A percentile compares a stretch with the other conserved stretches of the same genome.
Conservation (phyloP, 1,140 invertebrate species). For the Araneus ventricosus region DNA sequence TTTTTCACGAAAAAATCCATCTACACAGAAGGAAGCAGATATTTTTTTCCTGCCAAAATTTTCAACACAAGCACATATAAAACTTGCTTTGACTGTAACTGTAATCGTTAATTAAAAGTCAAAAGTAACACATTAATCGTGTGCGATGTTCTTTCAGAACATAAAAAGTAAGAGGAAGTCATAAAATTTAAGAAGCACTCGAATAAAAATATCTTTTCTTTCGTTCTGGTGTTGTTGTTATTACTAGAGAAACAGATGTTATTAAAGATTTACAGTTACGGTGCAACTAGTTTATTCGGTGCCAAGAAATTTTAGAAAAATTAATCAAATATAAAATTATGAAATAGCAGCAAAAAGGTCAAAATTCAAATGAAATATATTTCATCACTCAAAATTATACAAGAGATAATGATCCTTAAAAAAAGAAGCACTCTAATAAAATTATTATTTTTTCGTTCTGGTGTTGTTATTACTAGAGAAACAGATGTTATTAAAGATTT, state of each 20-base stretch:
- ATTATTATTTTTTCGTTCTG: not conserved
- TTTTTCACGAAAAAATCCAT: slow-evolving; percentile 7
- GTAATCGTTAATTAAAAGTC: not conserved
- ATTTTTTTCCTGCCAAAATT: not conserved
- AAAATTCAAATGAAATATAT: too few species aligned
- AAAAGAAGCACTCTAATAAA: not conserved
- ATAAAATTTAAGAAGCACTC: not conserved
- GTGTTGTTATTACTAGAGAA: not conserved
- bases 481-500: not conserved
- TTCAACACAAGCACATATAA: not conserved
- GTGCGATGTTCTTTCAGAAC: not conserved
- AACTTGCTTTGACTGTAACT: not conserved
- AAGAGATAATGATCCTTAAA: too few species aligned
- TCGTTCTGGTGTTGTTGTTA: not conserved
- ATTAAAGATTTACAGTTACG: not conserved
- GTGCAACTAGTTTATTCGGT: too few species aligned
- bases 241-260: not conserved
- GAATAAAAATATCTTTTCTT: not conserved
- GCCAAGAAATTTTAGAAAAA: too few species aligned
- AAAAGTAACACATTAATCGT: not conserved
- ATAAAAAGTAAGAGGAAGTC: not conserved
- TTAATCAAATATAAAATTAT: too few species aligned
- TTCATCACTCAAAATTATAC: too few species aligned
- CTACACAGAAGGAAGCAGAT: not conserved
- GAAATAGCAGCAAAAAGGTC: too few species aligned